Conservation (phyloP, 2,113 vertebrate species). For the Tetraodon nigroviridis region DNA sequence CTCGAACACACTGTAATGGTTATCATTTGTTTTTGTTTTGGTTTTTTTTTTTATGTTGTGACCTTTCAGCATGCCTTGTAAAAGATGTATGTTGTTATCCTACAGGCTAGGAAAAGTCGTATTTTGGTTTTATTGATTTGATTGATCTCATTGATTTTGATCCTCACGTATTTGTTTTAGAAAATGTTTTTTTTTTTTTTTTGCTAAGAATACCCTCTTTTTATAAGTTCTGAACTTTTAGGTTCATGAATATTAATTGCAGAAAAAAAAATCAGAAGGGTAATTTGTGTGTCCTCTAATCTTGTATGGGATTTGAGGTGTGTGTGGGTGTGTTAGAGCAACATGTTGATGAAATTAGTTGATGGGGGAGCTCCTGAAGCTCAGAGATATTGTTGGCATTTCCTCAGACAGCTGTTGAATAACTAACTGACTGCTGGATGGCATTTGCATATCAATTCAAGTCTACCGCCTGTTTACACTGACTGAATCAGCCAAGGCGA, state of each 20-base stretch:
- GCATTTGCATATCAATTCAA: background rate
- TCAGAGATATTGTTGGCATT: slow-evolving; percentile 6
- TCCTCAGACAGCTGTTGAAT: slow-evolving; percentile 3
- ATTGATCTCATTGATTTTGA: too few relatives aligned
- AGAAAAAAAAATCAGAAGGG: background rate
- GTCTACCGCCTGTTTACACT: background rate
- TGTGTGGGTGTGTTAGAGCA: slow-evolving; percentile 1
- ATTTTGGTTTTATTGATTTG: too few relatives aligned
- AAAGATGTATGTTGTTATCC: too few relatives aligned
- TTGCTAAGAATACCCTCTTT: too few relatives aligned
- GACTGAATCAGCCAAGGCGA: too few relatives aligned
- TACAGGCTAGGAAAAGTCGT: too few relatives aligned
- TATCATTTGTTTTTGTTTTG: slow-evolving; percentile 15
- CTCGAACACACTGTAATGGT: slow-evolving; percentile 17
- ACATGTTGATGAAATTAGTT: slow-evolving; percentile 11
- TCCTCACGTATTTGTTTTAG: too few relatives aligned
- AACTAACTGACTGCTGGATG: too few relatives aligned
- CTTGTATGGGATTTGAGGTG: slow-evolving; percentile 1
- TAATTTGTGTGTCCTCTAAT: background rate
- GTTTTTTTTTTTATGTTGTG: too few relatives aligned
- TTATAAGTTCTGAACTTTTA: background rate
- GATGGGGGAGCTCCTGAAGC: background rate
- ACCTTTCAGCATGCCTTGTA: too few relatives aligned
- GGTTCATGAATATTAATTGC: slow-evolving; percentile 42
- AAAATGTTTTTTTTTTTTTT: too few relatives aligned